Evolutionary conservation across 1,140 invertebrate species (phyloP).

Genomic region (Archegozetes longisetosus): DNA sequence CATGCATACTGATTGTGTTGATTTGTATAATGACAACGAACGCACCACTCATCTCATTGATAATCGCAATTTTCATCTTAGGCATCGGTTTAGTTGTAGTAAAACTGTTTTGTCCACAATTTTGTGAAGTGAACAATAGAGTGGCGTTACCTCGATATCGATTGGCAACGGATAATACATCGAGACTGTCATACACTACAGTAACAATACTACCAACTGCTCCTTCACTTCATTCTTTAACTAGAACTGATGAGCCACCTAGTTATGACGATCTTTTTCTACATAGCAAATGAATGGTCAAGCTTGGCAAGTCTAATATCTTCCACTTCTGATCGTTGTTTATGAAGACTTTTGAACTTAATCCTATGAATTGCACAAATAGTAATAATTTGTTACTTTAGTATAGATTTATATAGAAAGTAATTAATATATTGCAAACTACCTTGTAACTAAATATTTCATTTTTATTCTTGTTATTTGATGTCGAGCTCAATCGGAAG

Average conservation of each 20-base stretch:
- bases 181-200: neutral
- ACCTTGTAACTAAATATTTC: too few relatives aligned
- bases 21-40: neutral
- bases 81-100: neutral
- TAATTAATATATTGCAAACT: too few relatives aligned
- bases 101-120: neutral
- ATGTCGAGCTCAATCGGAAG: too few relatives aligned
- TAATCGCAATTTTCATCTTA: neutral
- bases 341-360: too few relatives aligned
- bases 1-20: neutral
- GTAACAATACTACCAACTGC: neutral
- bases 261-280: neutral
- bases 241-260: neutral
- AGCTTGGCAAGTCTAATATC: too few relatives aligned
- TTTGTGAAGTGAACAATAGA: neutral
- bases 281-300: neutral
- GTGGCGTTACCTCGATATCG: neutral
- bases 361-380: too few relatives aligned
- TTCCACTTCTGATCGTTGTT: too few relatives aligned
- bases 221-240: neutral
- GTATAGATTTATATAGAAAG: too few relatives aligned
- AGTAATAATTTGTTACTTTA: too few relatives aligned
- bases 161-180: neutral
- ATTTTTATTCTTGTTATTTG: too few relatives aligned
- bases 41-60: neutral